phyloP scores from a whole-genome alignment of 2,888 invertebrate species.

The Urechis unicinctus region DNA sequence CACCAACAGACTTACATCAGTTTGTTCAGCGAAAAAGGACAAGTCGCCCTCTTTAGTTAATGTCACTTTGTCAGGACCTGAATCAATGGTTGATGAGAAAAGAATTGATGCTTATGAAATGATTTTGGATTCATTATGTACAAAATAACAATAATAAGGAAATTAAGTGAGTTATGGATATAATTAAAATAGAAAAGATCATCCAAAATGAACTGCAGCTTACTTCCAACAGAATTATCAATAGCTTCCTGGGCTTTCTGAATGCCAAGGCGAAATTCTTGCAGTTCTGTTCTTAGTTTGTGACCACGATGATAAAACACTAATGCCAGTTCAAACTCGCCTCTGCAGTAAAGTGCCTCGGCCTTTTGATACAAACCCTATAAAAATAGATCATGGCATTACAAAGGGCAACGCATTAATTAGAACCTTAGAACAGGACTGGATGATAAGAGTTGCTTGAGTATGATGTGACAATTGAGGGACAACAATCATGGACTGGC shows the following conservation, averaged over 20 bases:
- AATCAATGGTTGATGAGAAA: too few species aligned
- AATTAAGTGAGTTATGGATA: neutral
- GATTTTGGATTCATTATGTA: too few species aligned
- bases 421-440: neutral
- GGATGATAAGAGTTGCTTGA: too few species aligned
- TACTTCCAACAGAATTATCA: slow-evolving; percentile 74
- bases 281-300: slow-evolving; percentile 75
- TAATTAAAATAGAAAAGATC: too few species aligned
- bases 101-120: too few species aligned
- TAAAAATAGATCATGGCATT: slow-evolving; percentile 4
- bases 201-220: too few species aligned
- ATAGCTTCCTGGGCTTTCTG: slow-evolving; percentile 92
- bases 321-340: slow-evolving; percentile 85
- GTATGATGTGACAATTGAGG: too few species aligned
- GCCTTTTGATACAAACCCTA: slow-evolving; percentile 79
- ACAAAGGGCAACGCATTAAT: neutral
- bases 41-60: slow-evolving; percentile 38
- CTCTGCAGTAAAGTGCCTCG: slow-evolving; percentile 82
- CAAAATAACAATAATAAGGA: neutral
- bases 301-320: slow-evolving; percentile 85
- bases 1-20: slow-evolving; percentile 29
- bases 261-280: slow-evolving; percentile 67
- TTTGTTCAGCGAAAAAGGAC: slow-evolving; percentile 40
- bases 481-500: too few species aligned
- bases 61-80: slow-evolving; percentile 36